A percentile compares a stretch with the other conserved stretches of the same genome.
Evolutionary conservation across 2,797 vertebrate species (phyloP).

Genomic region (Schizopygopsis malacanthus): DNA sequence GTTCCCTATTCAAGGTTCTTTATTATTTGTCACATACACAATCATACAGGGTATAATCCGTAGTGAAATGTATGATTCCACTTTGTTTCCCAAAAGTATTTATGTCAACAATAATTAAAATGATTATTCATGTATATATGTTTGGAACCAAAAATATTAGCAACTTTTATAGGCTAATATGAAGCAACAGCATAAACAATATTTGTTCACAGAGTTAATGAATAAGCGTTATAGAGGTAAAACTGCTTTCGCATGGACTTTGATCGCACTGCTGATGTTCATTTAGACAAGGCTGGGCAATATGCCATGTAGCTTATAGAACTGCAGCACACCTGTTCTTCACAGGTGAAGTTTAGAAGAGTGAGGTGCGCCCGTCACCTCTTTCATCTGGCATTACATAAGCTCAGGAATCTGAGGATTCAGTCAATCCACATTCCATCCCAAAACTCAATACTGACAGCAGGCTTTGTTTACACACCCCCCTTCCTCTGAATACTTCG

Average conservation of each 20-base stretch:
- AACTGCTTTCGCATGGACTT: conserved; percentile 2
- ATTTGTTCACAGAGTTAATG: conserved; percentile 11
- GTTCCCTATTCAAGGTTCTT: too few species aligned
- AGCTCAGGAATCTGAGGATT: background rate
- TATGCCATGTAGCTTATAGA: background rate
- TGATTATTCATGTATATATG: background rate
- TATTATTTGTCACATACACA: too few species aligned
- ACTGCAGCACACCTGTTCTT: conserved; percentile 14
- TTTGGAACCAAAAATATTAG: background rate
- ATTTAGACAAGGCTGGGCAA: background rate
- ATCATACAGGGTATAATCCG: too few species aligned
- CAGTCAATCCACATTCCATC: conserved; percentile 19
- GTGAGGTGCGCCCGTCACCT: background rate
- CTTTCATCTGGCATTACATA: background rate
- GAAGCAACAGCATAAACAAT: background rate
- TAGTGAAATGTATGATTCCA: too few species aligned
- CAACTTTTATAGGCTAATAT: background rate
- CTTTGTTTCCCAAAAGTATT: background rate
- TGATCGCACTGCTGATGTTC: background rate
- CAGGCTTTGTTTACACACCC: too few species aligned
- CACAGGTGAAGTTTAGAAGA: conserved; percentile 2
- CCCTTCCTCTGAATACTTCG: too few species aligned
- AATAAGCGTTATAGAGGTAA: background rate
- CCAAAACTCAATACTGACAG: too few species aligned
- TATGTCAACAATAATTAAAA: background rate